Percentiles rank a stretch among this genome's conserved stretches.
Conservation (phyloP, 2,113 vertebrate genomes). For the Nyctibius bracteatus region DNA sequence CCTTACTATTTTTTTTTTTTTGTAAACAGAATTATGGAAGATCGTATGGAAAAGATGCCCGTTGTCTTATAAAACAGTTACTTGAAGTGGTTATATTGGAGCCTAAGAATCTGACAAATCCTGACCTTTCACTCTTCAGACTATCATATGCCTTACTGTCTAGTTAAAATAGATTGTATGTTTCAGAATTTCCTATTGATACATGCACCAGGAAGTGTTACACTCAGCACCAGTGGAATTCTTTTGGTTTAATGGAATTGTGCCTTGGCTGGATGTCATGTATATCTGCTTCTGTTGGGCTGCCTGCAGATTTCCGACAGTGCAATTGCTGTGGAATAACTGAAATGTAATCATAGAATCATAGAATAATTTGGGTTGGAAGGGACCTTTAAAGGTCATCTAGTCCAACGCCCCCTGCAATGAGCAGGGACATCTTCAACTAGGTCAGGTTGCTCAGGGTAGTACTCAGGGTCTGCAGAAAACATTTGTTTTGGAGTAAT, state of each 20-base stretch:
- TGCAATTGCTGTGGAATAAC: neutral
- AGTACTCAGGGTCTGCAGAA: neutral
- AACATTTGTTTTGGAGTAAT: neutral
- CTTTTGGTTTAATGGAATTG: neutral
- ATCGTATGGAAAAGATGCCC: neutral
- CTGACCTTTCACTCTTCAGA: neutral
- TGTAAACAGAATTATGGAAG: neutral
- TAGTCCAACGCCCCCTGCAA: neutral
- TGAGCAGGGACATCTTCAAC: neutral
- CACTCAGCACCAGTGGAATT: neutral
- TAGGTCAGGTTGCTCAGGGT: neutral
- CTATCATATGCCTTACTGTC: neutral
- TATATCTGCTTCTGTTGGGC: neutral
- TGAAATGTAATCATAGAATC: neutral
- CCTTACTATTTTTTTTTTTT: neutral
- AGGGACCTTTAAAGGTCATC: neutral
- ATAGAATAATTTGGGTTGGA: neutral
- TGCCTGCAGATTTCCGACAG: neutral
- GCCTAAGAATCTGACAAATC: neutral
- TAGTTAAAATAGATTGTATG: neutral
- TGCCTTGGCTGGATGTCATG: neutral
- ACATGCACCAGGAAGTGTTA: neutral
- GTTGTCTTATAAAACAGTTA: neutral
- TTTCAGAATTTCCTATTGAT: neutral
- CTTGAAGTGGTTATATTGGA: neutral